Conservation (phyloP, 2,797 vertebrate species). For the Rachycentron canadum region DNA sequence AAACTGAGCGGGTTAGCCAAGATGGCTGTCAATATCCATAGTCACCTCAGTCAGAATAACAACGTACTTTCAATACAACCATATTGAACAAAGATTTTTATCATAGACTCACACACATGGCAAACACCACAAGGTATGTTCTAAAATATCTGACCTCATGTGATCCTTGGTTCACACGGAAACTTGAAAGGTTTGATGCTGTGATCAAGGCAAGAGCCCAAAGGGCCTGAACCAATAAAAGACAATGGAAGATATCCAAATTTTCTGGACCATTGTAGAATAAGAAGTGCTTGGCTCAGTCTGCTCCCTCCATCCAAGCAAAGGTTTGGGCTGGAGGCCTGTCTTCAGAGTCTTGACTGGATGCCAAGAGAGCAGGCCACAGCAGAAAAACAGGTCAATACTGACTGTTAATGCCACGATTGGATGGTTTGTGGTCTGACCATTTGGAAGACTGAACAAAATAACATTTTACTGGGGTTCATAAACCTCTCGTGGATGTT, state of each 20-base stretch:
- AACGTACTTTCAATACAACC: constrained; percentile 50
- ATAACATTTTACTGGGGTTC: constrained; percentile 85
- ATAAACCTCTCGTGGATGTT: constrained; percentile 84
- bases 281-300: constrained; percentile 68
- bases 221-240: constrained; percentile 74
- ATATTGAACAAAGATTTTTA: constrained; percentile 55
- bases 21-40: constrained; percentile 50
- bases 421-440: constrained; percentile 84
- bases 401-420: constrained; percentile 81
- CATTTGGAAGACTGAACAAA: constrained; percentile 80
- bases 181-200: constrained; percentile 67
- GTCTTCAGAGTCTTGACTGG: constrained; percentile 77
- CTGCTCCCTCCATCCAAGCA: constrained; percentile 64
- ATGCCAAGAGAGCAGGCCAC: constrained; percentile 76
- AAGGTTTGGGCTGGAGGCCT: constrained; percentile 74
- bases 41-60: constrained; percentile 52
- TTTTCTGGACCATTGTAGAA: constrained; percentile 72
- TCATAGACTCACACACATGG: constrained; percentile 58
- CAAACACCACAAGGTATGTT: constrained; percentile 56
- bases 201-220: constrained; percentile 70
- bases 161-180: constrained; percentile 72
- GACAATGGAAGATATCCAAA: constrained; percentile 62
- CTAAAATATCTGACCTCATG: constrained; percentile 54
- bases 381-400: constrained; percentile 84
- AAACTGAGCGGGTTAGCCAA: constrained; percentile 55